Percentiles rank a stretch among this genome's conserved stretches.
These are phyloP conservation scores for Microcaecilia unicolor DNA, from an alignment of 2,797 vertebrate species.

Conservation along the genomic window DNA sequence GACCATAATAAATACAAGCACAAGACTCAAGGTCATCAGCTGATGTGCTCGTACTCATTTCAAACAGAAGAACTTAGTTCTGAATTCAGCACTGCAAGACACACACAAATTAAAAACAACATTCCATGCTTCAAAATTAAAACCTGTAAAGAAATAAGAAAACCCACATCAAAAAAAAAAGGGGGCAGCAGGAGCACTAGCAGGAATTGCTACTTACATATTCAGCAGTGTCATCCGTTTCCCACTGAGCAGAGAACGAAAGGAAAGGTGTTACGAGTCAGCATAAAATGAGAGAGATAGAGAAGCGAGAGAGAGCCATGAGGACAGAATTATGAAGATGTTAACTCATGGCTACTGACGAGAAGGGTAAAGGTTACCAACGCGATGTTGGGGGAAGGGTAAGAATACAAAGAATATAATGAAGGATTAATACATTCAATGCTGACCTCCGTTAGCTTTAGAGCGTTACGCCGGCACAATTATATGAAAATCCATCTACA, in stretches of 20 bases:
- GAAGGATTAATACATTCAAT: slow-evolving; percentile 24
- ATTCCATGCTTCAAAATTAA: too few species aligned
- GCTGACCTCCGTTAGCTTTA: slow-evolving; percentile 15
- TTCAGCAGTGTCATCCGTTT: slow-evolving; percentile 94
- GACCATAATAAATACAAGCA: too few species aligned
- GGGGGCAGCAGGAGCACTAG: not conserved
- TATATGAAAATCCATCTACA: too few species aligned
- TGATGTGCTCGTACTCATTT: fast-evolving
- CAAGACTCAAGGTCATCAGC: too few species aligned
- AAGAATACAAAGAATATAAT: slow-evolving; percentile 51
- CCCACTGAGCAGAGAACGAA: slow-evolving; percentile 76
- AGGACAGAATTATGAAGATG: slow-evolving; percentile 47
- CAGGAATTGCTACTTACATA: slow-evolving; percentile 79
- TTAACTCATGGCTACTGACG: too few species aligned
- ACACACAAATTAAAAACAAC: not conserved
- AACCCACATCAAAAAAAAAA: slow-evolving; percentile 15
- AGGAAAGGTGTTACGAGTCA: slow-evolving; percentile 68
- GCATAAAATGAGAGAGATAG: slow-evolving; percentile 35
- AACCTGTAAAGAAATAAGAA: too few species aligned
- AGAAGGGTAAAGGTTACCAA: too few species aligned
- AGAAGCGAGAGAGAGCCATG: slow-evolving; percentile 28
- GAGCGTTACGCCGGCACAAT: not conserved
- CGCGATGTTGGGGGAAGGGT: slow-evolving; percentile 49
- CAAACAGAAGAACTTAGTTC: too few species aligned
- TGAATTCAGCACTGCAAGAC: slow-evolving; percentile 8